Evolutionary conservation across 2,888 invertebrate species (phyloP).

Genomic region (Euplagia quadripunctaria): DNA sequence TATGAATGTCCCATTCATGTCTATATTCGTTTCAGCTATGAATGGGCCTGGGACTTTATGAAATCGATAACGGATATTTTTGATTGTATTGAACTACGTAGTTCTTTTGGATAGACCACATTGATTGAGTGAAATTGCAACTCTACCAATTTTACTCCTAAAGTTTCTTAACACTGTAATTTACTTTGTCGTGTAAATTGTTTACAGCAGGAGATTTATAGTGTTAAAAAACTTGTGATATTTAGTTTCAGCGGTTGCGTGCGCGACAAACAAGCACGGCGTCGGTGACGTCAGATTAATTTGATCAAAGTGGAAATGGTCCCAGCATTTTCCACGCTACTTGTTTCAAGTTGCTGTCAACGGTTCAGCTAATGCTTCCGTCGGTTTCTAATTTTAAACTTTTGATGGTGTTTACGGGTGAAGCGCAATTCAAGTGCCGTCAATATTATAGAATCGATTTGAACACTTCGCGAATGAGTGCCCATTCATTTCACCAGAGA

Average conservation of each 20-base stretch:
- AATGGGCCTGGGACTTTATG: not conserved
- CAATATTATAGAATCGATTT: slow-evolving; percentile 64
- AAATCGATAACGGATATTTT: not conserved
- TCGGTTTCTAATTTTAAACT: slow-evolving; percentile 82
- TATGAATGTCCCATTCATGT: slow-evolving; percentile 8
- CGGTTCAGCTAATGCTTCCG: slow-evolving; percentile 84
- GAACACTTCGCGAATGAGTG: slow-evolving; percentile 41
- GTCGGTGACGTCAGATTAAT: slow-evolving; percentile 77
- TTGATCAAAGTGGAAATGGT: slow-evolving; percentile 83
- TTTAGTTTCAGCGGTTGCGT: slow-evolving; percentile 59
- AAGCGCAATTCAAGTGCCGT: slow-evolving; percentile 68
- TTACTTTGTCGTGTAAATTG: slow-evolving; percentile 33
- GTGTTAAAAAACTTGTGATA: slow-evolving; percentile 48
- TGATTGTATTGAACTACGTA: not conserved
- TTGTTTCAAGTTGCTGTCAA: slow-evolving; percentile 82
- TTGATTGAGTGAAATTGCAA: slow-evolving; percentile 9
- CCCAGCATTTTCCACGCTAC: slow-evolving; percentile 77
- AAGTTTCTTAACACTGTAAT: not conserved
- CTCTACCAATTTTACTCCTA: slow-evolving; percentile 13
- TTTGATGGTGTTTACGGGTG: slow-evolving; percentile 79
- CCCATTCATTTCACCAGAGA: slow-evolving; percentile 39
- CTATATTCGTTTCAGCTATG: not conserved
- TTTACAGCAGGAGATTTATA: slow-evolving; percentile 45
- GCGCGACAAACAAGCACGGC: slow-evolving; percentile 61
- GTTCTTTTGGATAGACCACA: slow-evolving; percentile 3